Evolutionary conservation across 2,113 vertebrate species (phyloP).

Genomic region (Daboia siamensis): DNA sequence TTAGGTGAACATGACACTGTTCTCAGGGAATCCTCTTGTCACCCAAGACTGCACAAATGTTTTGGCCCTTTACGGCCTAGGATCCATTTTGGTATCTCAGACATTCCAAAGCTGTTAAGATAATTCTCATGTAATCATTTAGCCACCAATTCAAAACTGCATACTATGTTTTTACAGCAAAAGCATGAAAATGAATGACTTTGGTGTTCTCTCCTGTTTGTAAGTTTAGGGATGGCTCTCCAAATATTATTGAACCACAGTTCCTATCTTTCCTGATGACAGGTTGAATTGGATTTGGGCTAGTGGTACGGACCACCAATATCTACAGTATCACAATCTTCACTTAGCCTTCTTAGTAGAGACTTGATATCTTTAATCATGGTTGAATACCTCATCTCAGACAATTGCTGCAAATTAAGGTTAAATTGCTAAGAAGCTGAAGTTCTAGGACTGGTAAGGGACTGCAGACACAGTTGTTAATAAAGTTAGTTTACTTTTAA

Average conservation of each 20-base stretch:
- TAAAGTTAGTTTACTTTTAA: background rate
- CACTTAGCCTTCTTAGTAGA: background rate
- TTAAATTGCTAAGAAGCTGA: background rate
- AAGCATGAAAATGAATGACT: background rate
- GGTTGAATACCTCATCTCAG: background rate
- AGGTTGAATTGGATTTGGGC: background rate
- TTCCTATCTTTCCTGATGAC: background rate
- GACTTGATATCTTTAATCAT: background rate
- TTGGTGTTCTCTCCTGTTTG: background rate
- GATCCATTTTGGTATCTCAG: constrained; percentile 28
- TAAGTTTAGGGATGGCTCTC: background rate
- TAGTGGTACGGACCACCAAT: too few species aligned
- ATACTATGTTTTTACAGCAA: background rate
- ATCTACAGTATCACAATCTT: background rate
- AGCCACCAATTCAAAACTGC: background rate
- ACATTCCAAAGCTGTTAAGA: background rate
- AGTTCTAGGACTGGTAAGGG: background rate
- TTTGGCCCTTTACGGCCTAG: constrained; percentile 34
- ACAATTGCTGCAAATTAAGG: background rate
- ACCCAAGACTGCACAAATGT: constrained; percentile 18
- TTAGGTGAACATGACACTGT: constrained; percentile 64
- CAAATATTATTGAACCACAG: background rate
- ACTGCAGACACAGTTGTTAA: background rate
- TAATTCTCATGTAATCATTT: background rate
- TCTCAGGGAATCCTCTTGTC: constrained; percentile 30